phyloP scores from a whole-genome alignment of 2,797 vertebrate species.

The Aplochiton taeniatus region DNA sequence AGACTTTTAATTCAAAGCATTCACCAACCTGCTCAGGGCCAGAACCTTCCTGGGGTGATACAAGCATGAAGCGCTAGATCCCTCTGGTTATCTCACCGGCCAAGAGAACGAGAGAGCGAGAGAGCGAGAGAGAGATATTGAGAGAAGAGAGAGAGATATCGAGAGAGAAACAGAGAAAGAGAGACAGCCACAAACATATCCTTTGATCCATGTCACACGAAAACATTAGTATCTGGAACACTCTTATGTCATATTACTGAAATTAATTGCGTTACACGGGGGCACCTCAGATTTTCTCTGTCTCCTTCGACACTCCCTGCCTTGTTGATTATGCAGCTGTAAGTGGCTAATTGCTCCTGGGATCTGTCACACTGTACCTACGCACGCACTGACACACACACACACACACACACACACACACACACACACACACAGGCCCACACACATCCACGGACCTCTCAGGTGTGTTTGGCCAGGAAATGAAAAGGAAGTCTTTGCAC shows the following conservation, averaged over 20 bases:
- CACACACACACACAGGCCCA: neutral
- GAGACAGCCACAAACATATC: neutral
- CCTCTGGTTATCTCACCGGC: constrained; percentile 18
- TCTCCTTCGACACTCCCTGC: neutral
- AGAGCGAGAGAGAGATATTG: neutral
- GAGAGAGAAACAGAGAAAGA: neutral
- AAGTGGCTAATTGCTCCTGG: constrained; percentile 42
- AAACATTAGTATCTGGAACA: too few relatives aligned
- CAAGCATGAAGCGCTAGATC: constrained; percentile 1
- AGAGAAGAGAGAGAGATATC: neutral
- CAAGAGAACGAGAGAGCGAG: neutral
- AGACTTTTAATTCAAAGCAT: constrained; percentile 59
- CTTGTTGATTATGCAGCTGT: constrained; percentile 35
- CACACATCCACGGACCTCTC: constrained; percentile 29
- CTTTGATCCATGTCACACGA: too few relatives aligned
- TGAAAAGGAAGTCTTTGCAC: constrained; percentile 58
- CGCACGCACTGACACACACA: constrained; percentile 10
- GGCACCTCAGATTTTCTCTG: too few relatives aligned
- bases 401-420: constrained; percentile 3
- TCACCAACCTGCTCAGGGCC: constrained; percentile 37
- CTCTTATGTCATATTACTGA: too few relatives aligned
- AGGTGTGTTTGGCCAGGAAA: constrained; percentile 68
- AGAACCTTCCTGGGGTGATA: constrained; percentile 29
- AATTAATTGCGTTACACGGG: too few relatives aligned
- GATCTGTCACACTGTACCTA: constrained; percentile 10